Conservation (phyloP, 2,888 invertebrate genomes). For the Diachrysia chrysitis region DNA sequence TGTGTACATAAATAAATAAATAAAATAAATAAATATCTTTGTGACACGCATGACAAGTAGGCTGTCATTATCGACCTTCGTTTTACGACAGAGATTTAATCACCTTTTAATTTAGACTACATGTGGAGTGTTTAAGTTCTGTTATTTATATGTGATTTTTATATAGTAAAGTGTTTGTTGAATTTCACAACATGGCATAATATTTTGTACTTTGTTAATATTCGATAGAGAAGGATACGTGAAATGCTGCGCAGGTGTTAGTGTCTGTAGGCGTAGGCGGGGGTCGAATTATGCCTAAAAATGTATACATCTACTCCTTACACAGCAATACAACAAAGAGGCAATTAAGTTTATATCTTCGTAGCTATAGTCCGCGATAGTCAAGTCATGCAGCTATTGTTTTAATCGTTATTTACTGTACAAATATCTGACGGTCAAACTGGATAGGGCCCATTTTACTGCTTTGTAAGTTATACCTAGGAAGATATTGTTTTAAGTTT, state of each 20-base stretch:
- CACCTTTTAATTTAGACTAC: not conserved
- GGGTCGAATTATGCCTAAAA: not conserved
- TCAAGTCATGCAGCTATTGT: too few relatives aligned
- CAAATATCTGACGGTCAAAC: too few relatives aligned
- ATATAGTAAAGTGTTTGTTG: not conserved
- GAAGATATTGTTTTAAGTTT: too few relatives aligned
- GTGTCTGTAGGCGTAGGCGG: not conserved
- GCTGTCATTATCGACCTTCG: not conserved
- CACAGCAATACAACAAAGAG: too few relatives aligned
- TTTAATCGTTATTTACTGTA: too few relatives aligned
- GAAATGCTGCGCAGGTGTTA: not conserved
- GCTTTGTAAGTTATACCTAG: too few relatives aligned
- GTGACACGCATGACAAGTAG: slow-evolving; percentile 2
- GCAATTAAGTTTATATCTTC: too few relatives aligned
- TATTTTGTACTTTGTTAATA: not conserved
- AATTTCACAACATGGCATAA: not conserved
- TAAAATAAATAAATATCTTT: not conserved
- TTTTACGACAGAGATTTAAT: not conserved
- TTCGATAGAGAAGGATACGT: not conserved
- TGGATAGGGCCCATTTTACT: too few relatives aligned
- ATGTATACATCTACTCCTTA: too few relatives aligned
- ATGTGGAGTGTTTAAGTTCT: not conserved
- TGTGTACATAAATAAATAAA: too few relatives aligned
- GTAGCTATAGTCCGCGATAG: too few relatives aligned
- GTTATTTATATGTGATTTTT: not conserved